Percentiles rank a stretch among this genome's conserved stretches.
These are phyloP conservation scores for Lycocorax pyrrhopterus DNA, from an alignment of 2,113 vertebrate genomes.

Conservation along the genomic window DNA sequence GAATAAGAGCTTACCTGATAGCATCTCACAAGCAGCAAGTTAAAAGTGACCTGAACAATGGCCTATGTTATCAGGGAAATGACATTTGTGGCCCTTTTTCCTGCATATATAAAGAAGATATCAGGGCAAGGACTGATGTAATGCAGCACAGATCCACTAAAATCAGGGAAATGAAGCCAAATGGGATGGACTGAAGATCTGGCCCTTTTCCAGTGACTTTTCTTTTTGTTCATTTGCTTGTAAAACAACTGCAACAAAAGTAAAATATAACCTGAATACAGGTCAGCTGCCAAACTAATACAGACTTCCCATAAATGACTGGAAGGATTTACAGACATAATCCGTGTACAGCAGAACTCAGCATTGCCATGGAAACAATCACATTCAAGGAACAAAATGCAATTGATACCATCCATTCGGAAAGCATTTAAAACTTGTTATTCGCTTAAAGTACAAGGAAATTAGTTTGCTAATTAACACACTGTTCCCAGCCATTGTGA, in stretches of 20 bases:
- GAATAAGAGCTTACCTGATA: neutral
- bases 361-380: conserved; percentile 47
- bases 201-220: neutral
- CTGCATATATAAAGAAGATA: neutral
- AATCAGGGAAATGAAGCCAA: neutral
- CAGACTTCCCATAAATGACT: conserved; percentile 1
- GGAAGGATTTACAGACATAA: conserved; percentile 1
- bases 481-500: neutral
- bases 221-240: neutral
- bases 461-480: conserved; percentile 57
- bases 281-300: conserved; percentile 28
- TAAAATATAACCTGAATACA: conserved; percentile 13
- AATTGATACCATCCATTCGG: conserved; percentile 7
- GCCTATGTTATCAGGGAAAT: neutral
- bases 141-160: neutral
- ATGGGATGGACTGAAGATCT: neutral
- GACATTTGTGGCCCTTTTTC: neutral
- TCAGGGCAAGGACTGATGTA: neutral
- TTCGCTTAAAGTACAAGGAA: conserved; percentile 26
- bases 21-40: neutral
- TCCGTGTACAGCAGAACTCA: neutral
- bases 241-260: neutral
- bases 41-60: neutral
- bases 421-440: conserved; percentile 52
- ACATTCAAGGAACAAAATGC: conserved; percentile 13